Evolutionary conservation across 2,888 invertebrate species (phyloP).

Genomic region (Sesamia inferens): DNA sequence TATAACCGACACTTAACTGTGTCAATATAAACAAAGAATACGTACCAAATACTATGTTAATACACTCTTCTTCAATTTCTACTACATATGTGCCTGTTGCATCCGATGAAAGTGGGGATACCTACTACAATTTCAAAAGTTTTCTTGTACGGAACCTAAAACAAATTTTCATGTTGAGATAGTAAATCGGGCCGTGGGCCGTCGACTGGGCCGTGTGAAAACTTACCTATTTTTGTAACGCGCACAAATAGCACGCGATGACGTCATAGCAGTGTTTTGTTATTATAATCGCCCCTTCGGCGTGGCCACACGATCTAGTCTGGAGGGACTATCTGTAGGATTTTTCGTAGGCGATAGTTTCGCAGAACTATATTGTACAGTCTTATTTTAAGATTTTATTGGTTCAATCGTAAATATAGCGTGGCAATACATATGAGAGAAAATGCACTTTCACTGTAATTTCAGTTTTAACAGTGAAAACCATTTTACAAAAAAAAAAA

Average conservation of each 20-base stretch:
- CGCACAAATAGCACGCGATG: conserved; percentile 74
- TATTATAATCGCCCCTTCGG: conserved; percentile 65
- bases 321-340: conserved; percentile 21
- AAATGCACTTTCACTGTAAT: too few species aligned
- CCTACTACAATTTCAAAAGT: background rate
- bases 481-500: too few species aligned
- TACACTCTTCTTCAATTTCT: too few species aligned
- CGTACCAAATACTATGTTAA: too few species aligned
- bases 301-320: conserved; percentile 45
- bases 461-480: too few species aligned
- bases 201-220: conserved; percentile 70
- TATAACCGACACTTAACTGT: background rate
- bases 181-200: conserved; percentile 53
- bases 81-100: too few species aligned
- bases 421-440: too few species aligned
- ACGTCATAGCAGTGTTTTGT: conserved; percentile 70
- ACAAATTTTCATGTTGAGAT: conserved; percentile 38
- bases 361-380: too few species aligned
- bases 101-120: background rate
- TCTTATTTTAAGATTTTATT: too few species aligned
- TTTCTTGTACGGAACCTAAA: conserved; percentile 47
- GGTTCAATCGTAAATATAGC: too few species aligned
- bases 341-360: background rate
- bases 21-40: too few species aligned
- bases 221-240: conserved; percentile 76